Evolutionary conservation across 92 coral and sea anemone species (phyloP).

Genomic region (Zoanthus sociatus): DNA sequence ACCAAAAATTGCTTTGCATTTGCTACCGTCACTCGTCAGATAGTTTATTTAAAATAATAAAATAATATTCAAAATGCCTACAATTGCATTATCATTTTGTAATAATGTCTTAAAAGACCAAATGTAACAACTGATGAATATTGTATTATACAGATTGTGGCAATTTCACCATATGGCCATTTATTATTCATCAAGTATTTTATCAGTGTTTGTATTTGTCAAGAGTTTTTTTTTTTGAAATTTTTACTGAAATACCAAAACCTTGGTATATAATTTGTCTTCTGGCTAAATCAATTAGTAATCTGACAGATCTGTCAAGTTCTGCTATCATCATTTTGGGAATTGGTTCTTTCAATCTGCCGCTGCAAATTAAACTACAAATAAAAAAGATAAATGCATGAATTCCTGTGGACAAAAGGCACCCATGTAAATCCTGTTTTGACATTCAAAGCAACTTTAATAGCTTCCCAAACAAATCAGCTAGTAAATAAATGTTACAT

Average conservation of each 20-base stretch:
- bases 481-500: too few species aligned
- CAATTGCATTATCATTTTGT: conserved; percentile 7
- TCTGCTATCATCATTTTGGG: neutral
- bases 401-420: neutral
- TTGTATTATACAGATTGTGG: neutral
- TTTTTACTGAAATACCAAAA: neutral
- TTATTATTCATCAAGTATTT: neutral
- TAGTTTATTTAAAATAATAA: too few species aligned
- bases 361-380: neutral
- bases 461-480: too few species aligned
- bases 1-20: neutral
- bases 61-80: too few species aligned
- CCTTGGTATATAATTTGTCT: neutral
- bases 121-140: conserved; percentile 11
- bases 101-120: neutral
- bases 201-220: conserved; percentile 10
- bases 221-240: neutral
- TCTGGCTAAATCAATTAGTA: neutral
- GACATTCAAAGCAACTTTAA: too few species aligned
- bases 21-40: neutral
- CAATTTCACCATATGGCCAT: neutral
- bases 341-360: neutral
- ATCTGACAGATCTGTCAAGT: neutral
- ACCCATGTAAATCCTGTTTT: neutral
- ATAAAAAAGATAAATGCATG: neutral